These are phyloP conservation scores for Campylomormyrus tamandua DNA, from an alignment of 2,113 vertebrate species.

Conservation along the genomic window DNA sequence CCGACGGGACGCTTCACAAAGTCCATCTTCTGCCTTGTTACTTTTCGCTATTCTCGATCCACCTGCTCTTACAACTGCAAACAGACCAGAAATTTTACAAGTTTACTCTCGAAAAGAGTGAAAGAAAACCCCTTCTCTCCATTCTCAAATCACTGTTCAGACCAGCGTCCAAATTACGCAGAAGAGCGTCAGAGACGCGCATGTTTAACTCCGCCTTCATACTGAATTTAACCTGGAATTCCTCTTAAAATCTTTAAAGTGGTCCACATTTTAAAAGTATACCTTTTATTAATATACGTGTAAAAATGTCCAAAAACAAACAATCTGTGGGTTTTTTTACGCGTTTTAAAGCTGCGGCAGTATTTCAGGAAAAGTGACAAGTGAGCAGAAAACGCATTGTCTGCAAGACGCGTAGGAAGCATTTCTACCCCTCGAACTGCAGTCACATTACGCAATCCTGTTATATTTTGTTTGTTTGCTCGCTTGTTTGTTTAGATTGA, in stretches of 20 bases:
- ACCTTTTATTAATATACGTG: neutral
- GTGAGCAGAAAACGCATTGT: neutral
- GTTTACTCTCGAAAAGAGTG: neutral
- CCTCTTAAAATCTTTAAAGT: neutral
- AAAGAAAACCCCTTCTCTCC: neutral
- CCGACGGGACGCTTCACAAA: neutral
- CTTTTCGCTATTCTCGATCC: neutral
- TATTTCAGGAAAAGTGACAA: neutral
- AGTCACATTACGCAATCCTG: neutral
- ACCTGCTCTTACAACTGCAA: neutral
- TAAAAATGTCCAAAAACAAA: neutral
- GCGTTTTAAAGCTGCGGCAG: neutral
- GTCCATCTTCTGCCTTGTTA: neutral
- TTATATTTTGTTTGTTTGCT: neutral
- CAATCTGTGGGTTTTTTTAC: neutral
- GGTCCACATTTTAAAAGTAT: neutral
- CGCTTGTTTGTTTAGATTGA: neutral
- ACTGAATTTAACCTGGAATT: neutral
- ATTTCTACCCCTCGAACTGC: neutral
- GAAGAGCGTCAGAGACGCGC: constrained; percentile 3
- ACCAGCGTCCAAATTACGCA: constrained; percentile 7
- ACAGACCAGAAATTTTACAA: neutral
- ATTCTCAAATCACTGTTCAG: constrained; percentile 1
- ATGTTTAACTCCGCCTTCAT: constrained; percentile 8
- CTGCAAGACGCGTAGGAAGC: neutral